These are phyloP conservation scores for Pollimyrus isidori DNA, from an alignment of 2,113 vertebrate species.

Conservation along the genomic window DNA sequence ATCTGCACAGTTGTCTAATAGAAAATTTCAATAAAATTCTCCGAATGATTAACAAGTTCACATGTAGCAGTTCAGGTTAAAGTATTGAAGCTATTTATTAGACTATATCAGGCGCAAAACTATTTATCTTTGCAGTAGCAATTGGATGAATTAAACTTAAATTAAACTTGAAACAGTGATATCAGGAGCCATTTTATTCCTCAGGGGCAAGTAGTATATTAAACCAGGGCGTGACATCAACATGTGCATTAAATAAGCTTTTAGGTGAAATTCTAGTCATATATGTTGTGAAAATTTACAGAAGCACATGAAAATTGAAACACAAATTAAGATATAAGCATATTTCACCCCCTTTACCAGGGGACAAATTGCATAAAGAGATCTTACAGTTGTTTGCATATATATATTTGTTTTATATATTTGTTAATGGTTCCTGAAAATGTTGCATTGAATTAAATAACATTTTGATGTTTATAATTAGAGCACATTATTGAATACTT, in stretches of 20 bases:
- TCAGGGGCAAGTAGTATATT: slow-evolving; percentile 10
- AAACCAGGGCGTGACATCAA: not conserved
- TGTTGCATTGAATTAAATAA: not conserved
- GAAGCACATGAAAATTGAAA: not conserved
- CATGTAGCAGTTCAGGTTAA: not conserved
- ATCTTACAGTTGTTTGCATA: not conserved
- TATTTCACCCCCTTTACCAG: not conserved
- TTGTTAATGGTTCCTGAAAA: not conserved
- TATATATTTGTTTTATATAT: not conserved
- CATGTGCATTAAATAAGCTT: not conserved
- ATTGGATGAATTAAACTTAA: slow-evolving; percentile 24
- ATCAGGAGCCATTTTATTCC: slow-evolving; percentile 13
- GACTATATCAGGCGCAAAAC: slow-evolving; percentile 13
- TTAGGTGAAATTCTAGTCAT: not conserved
- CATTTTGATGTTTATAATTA: not conserved
- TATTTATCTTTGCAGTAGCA: slow-evolving; percentile 20
- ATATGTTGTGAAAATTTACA: not conserved
- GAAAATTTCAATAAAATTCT: not conserved
- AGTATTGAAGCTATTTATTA: slow-evolving; percentile 24
- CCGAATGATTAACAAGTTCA: not conserved
- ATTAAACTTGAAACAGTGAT: slow-evolving; percentile 20
- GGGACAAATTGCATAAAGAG: not conserved
- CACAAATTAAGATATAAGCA: not conserved
- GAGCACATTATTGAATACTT: not conserved
- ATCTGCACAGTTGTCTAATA: not conserved